Percentiles rank a stretch among this genome's conserved stretches.
phyloP scores from a whole-genome alignment of 2,797 vertebrate genomes.

The Enteromius treurensis region DNA sequence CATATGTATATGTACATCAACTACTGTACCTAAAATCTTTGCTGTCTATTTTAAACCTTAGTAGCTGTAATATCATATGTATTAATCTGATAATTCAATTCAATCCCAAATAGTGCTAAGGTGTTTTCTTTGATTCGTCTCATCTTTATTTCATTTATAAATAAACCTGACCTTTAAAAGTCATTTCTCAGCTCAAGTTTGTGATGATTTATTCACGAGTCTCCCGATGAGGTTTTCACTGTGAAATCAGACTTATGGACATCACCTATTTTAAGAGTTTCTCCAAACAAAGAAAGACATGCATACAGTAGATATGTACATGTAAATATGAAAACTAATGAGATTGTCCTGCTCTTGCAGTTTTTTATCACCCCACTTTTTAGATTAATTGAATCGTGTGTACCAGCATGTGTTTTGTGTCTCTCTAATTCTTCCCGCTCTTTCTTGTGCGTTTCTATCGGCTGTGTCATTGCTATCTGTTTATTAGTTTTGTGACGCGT shows the following conservation, averaged over 20 bases:
- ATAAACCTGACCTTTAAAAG: not conserved
- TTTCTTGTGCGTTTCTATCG: slow-evolving; percentile 28
- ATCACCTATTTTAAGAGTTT: not conserved
- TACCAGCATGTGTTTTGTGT: slow-evolving; percentile 47
- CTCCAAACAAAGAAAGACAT: not conserved
- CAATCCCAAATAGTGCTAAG: not conserved
- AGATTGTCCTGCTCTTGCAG: slow-evolving; percentile 59
- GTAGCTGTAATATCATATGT: not conserved
- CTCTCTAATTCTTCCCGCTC: slow-evolving; percentile 56
- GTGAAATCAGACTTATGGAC: not conserved
- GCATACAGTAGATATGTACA: not conserved
- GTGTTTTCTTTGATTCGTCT: not conserved
- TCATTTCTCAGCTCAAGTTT: not conserved
- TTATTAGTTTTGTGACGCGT: slow-evolving; percentile 49
- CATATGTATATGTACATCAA: too few relatives aligned
- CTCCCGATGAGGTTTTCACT: not conserved
- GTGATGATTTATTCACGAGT: not conserved
- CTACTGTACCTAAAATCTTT: too few relatives aligned
- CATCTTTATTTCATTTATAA: not conserved
- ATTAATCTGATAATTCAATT: not conserved
- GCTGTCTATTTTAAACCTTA: too few relatives aligned
- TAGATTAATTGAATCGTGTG: slow-evolving; percentile 79
- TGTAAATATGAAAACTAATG: slow-evolving; percentile 57
- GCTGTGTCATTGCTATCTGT: slow-evolving; percentile 43
- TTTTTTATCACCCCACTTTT: slow-evolving; percentile 40